These are phyloP conservation scores for Drymodes brunneopygia DNA, from an alignment of 2,113 vertebrate species.

Conservation along the genomic window DNA sequence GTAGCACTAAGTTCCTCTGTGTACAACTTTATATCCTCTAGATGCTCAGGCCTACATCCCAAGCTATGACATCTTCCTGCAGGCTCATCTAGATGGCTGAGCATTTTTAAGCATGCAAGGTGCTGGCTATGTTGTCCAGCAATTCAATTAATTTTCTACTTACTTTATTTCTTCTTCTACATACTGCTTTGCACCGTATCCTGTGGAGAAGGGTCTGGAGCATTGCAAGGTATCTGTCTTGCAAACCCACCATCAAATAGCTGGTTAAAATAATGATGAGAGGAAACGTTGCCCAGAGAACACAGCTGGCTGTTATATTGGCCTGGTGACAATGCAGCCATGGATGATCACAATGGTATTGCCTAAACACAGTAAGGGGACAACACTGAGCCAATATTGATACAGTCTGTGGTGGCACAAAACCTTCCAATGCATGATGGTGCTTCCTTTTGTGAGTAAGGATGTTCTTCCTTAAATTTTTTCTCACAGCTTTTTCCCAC, in stretches of 20 bases:
- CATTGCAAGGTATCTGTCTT: background rate
- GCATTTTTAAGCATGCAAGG: background rate
- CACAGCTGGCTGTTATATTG: background rate
- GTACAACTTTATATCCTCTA: background rate
- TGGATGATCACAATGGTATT: background rate
- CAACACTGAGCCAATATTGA: background rate
- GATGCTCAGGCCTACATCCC: background rate
- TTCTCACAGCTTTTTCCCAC: background rate
- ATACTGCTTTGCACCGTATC: background rate
- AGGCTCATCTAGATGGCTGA: background rate
- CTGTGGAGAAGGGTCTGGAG: background rate
- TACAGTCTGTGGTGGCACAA: background rate
- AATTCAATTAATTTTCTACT: background rate
- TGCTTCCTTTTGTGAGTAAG: background rate
- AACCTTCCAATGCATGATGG: background rate
- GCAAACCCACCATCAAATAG: accelerated
- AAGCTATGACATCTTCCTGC: background rate
- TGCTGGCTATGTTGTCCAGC: background rate
- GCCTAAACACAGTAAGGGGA: background rate
- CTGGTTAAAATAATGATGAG: background rate
- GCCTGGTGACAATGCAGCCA: background rate
- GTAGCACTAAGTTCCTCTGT: background rate
- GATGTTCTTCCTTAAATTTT: background rate
- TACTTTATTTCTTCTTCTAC: background rate
- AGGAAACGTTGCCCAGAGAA: background rate